Evolutionary conservation across 2,888 invertebrate genomes (phyloP), one percentile per base, ranked within the genome.

Genomic region (Yponomeuta plumbellus): DNA sequence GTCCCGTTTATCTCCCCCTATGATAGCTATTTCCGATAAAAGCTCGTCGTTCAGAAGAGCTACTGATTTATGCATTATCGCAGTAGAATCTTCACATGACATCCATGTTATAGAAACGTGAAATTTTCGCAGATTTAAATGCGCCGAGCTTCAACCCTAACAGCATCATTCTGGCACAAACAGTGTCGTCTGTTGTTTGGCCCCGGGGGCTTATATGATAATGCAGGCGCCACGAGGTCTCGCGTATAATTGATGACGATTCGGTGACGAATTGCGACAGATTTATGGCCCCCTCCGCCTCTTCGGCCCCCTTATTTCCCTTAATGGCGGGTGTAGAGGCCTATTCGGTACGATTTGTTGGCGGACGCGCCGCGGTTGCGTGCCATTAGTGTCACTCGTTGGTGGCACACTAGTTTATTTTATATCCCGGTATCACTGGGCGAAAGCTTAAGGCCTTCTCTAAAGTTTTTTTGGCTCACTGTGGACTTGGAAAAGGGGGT

Each of bases 171-270:
- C 44, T 52, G 17, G 17, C 44, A 17, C 44, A 52, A 17, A 2
- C 17, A 13, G 44, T 52, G 17, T 52, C 13, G 44, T 52, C 44
- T 17, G 44, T 52, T 52, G 44, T 52, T 52, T 52, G 44, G 4
- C 44, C 44, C 6, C 44, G 13, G 13, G 0, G 13, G 4, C 20
- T 63, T 44, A 63, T 63, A 44, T 63, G 63, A 44, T 63, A 63
- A 44, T 63, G 63, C 63, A 21, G 44, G 21, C 63, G 63, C 40
- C 63, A 21, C 40, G 44, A 6, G 44, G 62, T 62, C 39, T 62
- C 62, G 22, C 44, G 44, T n/a, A 63, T 63, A 63, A 63, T 63
- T 63, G 63, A 63, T 63, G 63, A 44, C 63, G 44, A 44, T 63
- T 40, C 40, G 21, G 63, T 63, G 63, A 63, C 63, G 44, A 63